Evolutionary conservation across 2,797 vertebrate genomes (phyloP).

Genomic region (Parauchenoglanis ngamensis): DNA sequence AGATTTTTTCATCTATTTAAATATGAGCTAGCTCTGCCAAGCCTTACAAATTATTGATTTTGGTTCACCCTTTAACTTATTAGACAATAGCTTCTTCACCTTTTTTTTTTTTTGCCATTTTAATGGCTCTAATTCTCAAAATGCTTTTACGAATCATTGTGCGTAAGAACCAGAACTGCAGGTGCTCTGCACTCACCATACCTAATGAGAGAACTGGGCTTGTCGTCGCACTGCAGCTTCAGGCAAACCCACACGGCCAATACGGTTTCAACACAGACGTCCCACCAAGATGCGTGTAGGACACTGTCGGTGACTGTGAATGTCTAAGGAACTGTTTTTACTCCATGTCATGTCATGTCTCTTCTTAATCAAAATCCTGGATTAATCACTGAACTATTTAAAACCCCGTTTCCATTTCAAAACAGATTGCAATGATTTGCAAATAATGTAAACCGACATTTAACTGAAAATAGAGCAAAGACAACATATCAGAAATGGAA

Average conservation of each 20-base stretch:
- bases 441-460: too few relatives aligned
- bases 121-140: not conserved
- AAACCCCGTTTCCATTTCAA: too few relatives aligned
- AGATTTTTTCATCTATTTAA: slow-evolving; percentile 17
- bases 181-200: not conserved
- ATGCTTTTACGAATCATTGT: not conserved
- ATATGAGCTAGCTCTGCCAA: not conserved
- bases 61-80: not conserved
- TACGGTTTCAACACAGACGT: not conserved
- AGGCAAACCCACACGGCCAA: not conserved
- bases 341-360: too few relatives aligned
- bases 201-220: not conserved
- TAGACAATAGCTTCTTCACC: not conserved
- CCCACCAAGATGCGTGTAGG: not conserved
- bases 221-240: not conserved
- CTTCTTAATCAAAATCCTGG: too few relatives aligned
- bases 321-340: too few relatives aligned
- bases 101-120: not conserved
- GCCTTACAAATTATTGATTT: not conserved
- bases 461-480: too few relatives aligned
- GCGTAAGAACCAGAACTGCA: not conserved
- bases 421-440: too few relatives aligned
- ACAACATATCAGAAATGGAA: too few relatives aligned
- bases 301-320: too few relatives aligned
- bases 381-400: too few relatives aligned